Percentiles rank a stretch among this genome's conserved stretches.
Conservation (phyloP, 2,888 invertebrate genomes). For the Drosophila seclusa region DNA sequence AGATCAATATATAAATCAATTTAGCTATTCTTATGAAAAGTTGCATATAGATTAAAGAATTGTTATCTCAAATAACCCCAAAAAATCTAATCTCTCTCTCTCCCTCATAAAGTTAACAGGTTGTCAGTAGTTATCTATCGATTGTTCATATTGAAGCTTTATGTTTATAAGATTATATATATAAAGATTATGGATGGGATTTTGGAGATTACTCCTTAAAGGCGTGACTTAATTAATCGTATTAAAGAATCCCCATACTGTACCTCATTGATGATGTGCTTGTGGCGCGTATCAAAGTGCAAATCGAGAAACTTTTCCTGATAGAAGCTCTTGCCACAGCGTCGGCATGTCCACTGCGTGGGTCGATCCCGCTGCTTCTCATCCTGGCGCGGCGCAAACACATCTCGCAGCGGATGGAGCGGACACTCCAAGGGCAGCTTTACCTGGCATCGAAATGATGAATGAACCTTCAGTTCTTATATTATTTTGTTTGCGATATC, state of each 20-base stretch:
- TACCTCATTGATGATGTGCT: conserved; percentile 93
- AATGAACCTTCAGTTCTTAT: neutral
- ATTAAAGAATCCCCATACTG: neutral
- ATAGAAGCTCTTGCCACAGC: conserved; percentile 96
- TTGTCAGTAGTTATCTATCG: neutral
- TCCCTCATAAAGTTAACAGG: neutral
- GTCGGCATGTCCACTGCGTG: conserved; percentile 95
- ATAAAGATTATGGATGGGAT: neutral
- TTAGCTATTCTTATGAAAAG: neutral
- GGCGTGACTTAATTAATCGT: neutral
- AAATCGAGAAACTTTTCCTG: conserved; percentile 94
- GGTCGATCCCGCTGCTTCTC: conserved; percentile 94
- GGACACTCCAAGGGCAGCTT: conserved; percentile 95
- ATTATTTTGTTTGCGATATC: neutral
- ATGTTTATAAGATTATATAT: neutral
- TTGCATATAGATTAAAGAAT: neutral
- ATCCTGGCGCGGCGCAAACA: conserved; percentile 94
- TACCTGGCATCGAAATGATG: conserved; percentile 85
- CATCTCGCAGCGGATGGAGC: conserved; percentile 94
- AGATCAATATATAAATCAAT: neutral
- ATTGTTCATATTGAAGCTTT: neutral
- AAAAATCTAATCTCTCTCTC: neutral
- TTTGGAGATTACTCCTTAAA: neutral
- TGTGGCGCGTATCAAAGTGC: conserved; percentile 95
- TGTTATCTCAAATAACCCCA: neutral